Base-by-base conservation (phyloP, 1,140 invertebrate species). In the Sinonovacula constricta region DNA sequence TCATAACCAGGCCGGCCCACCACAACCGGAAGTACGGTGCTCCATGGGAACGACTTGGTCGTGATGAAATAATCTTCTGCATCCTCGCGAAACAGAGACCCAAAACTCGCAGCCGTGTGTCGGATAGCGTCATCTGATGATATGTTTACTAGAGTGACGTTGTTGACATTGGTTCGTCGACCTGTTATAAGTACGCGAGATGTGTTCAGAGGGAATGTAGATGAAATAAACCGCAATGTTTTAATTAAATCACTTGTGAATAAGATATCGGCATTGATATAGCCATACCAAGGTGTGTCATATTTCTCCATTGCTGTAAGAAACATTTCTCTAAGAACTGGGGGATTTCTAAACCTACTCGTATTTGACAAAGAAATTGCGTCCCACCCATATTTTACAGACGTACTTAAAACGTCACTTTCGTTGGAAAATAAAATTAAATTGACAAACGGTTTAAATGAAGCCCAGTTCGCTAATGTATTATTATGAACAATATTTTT, bases 21-120 rank as follows among this genome's bases (percentile, higher is more conserved):
- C 4, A 82, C 76, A 10, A 84, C 49, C 10, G 74, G 65, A 4
- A 78, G 80, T 33, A 82, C 66, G 45, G 28, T n/a, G 54, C 77
- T 2, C 82, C 82, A 84, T 26, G 82, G 82, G 45, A 76, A 84
- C 34, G 33, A 53, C 22, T 51, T 59, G n/a, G 71, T 77, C 10
- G 79, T 68, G 2, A 84, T 72, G 45, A 84, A 84, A 45, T 74
- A 84, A 36, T 84, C 82, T 51, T 84, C 76, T 0, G 82, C 80
- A 34, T 79, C 70, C 24, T 75, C 68, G 1, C 51, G 59, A 57
- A 68, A 83, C 1, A 81, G 24, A n/a, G 31, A 59, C 10, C 79
- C 82, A 34, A 39, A 57, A 3, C 30, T 24, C 15, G 39, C 5
- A 0, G 74, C 79, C 22, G 24, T 15, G 24, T 67, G 3, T 45